These are phyloP conservation scores for Xestia ashworthii DNA, from an alignment of 2,888 invertebrate genomes.

Conservation along the genomic window DNA sequence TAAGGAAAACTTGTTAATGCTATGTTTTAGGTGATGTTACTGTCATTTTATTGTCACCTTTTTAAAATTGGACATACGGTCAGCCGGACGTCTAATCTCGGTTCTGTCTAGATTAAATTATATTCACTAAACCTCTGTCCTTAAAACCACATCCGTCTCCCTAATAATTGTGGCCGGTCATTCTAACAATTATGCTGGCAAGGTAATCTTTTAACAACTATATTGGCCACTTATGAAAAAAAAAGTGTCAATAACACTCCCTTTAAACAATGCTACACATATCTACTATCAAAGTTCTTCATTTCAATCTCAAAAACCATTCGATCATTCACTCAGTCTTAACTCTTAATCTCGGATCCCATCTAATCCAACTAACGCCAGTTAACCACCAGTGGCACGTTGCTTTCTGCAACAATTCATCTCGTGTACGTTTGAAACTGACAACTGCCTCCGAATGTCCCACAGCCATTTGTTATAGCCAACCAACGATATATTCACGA, in stretches of 20 bases:
- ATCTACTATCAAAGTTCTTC: neutral
- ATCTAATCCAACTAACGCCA: slow-evolving; percentile 36
- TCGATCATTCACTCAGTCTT: neutral
- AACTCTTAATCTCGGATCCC: neutral
- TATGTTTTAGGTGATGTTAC: neutral
- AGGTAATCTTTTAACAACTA: neutral
- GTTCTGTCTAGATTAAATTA: neutral
- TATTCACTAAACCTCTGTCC: neutral
- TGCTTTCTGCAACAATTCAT: slow-evolving; percentile 73
- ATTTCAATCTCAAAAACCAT: neutral
- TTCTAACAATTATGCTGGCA: neutral
- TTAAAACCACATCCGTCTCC: neutral
- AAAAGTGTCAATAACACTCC: neutral
- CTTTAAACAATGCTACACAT: neutral
- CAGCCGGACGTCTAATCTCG: neutral
- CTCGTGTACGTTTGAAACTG: slow-evolving; percentile 76
- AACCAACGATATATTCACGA: slow-evolving; percentile 72
- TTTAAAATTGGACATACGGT: neutral
- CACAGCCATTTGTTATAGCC: slow-evolving; percentile 73
- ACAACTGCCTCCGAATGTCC: slow-evolving; percentile 71
- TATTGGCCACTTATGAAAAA: neutral
- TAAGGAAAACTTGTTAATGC: neutral
- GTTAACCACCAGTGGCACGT: slow-evolving; percentile 57
- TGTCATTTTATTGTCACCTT: neutral
- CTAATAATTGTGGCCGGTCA: no score